Conservation (phyloP, 2,113 vertebrate genomes). For the Rattus rattus region DNA sequence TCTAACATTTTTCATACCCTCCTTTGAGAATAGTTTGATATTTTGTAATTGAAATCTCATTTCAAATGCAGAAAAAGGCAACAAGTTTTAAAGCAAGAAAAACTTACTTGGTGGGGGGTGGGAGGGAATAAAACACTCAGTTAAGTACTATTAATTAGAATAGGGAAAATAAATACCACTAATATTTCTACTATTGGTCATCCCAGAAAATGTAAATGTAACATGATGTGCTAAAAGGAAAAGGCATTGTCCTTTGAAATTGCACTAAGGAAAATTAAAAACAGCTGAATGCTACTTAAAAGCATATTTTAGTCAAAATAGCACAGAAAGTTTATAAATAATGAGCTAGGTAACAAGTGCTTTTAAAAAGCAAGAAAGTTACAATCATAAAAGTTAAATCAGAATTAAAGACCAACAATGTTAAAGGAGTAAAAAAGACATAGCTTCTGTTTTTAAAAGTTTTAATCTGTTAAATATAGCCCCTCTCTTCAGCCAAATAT, state of each 20-base stretch:
- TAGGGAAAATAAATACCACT: neutral
- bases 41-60: conserved; percentile 84
- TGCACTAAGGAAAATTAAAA: conserved; percentile 29
- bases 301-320: conserved; percentile 16
- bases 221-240: neutral
- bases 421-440: neutral
- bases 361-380: neutral
- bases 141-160: neutral
- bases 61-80: conserved; percentile 71
- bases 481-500: neutral
- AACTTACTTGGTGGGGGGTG: conserved; percentile 59
- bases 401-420: neutral
- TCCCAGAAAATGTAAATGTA: neutral
- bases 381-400: conserved; percentile 9
- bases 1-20: conserved; percentile 84
- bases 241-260: neutral
- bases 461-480: neutral
- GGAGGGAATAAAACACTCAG: neutral
- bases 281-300: neutral
- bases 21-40: conserved; percentile 79
- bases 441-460: conserved; percentile 18
- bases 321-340: neutral
- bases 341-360: neutral
- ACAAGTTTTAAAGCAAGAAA: conserved; percentile 85
- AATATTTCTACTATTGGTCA: neutral